A percentile compares a stretch with the other conserved stretches of the same genome.
phyloP scores from a whole-genome alignment of 2,113 vertebrate genomes.

The Aegotheles bennettii region DNA sequence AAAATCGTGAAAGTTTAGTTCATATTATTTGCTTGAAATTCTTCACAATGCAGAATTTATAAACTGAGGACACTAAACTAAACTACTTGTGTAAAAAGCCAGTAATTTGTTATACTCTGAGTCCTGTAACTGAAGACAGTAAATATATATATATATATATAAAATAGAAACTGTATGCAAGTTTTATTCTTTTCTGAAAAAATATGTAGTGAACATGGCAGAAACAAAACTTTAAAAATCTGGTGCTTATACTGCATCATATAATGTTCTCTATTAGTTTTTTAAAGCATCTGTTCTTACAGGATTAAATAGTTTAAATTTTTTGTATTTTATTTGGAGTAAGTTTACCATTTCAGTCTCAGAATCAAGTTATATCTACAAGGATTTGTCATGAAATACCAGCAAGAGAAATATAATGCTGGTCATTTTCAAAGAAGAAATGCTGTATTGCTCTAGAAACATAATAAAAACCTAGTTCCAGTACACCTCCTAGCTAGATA shows the following conservation, averaged over 20 bases:
- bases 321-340: not conserved
- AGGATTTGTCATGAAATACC: not conserved
- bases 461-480: not conserved
- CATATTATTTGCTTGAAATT: not conserved
- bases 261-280: not conserved
- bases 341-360: not conserved
- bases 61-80: not conserved
- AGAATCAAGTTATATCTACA: not conserved
- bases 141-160: not conserved
- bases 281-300: not conserved
- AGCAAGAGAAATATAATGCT: not conserved
- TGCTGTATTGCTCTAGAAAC: not conserved
- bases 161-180: not conserved
- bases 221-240: not conserved
- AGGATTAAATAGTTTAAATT: not conserved
- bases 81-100: not conserved
- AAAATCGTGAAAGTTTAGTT: not conserved
- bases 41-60: not conserved
- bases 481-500: not conserved
- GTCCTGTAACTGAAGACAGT: not conserved
- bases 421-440: not conserved
- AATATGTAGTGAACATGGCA: not conserved
- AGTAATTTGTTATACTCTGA: not conserved
- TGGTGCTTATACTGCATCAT: not conserved
- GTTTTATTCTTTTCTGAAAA: not conserved